Evolutionary conservation across 2,797 vertebrate genomes (phyloP).

Genomic region (Morus bassanus): DNA sequence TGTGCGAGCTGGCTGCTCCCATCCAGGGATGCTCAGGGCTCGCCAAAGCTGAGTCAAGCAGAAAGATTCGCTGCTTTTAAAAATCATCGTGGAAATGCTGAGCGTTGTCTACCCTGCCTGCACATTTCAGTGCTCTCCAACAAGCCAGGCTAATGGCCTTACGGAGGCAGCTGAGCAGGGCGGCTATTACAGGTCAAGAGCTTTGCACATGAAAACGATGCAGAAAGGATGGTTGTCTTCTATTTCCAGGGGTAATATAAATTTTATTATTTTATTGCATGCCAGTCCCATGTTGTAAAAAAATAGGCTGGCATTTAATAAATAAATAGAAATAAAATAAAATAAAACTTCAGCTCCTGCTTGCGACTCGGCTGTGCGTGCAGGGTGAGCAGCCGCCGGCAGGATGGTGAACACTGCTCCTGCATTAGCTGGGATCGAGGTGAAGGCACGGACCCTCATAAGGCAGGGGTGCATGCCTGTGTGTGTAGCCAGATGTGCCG

Average conservation of each 20-base stretch:
- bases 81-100: background rate
- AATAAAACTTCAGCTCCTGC: background rate
- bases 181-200: background rate
- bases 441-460: accelerated
- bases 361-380: background rate
- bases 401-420: background rate
- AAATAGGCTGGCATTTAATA: accelerated
- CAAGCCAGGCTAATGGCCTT: background rate
- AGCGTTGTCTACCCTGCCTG: background rate
- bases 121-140: background rate
- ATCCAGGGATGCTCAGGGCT: background rate
- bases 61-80: background rate
- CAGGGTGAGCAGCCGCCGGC: background rate
- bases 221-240: background rate
- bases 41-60: accelerated
- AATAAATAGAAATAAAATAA: background rate
- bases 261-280: background rate
- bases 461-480: background rate
- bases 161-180: background rate
- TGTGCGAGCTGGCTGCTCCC: background rate
- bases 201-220: background rate
- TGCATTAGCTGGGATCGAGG: background rate
- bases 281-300: background rate
- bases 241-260: background rate
- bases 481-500: background rate